phyloP scores from a whole-genome alignment of 2,113 vertebrate genomes.

The Malurus melanocephalus region DNA sequence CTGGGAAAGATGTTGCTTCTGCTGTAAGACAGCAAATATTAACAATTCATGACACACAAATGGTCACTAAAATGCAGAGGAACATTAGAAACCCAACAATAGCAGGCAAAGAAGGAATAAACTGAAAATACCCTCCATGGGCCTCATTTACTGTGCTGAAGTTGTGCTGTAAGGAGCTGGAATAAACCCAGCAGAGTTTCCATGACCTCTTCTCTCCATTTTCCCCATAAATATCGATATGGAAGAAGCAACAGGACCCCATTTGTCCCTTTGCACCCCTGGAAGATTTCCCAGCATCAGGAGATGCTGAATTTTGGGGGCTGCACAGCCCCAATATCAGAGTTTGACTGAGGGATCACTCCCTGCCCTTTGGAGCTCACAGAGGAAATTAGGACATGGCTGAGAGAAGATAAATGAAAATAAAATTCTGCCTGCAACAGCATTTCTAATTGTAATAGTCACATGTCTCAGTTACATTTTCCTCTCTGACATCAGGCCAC shows the following conservation, averaged over 20 bases:
- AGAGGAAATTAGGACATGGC: neutral
- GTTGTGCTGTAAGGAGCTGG: neutral
- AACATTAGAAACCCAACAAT: neutral
- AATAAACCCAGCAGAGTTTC: neutral
- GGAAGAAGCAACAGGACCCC: neutral
- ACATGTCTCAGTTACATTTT: neutral
- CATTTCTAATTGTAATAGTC: neutral
- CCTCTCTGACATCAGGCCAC: neutral
- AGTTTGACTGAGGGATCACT: neutral
- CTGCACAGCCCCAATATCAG: fast-evolving
- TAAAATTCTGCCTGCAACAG: neutral
- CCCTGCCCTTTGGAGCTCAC: neutral
- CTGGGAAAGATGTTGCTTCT: neutral
- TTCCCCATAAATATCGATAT: fast-evolving
- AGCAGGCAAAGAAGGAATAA: neutral
- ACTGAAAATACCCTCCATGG: neutral
- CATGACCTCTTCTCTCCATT: neutral
- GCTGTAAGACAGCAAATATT: neutral
- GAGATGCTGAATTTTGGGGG: neutral
- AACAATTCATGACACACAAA: neutral
- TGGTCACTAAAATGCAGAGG: neutral
- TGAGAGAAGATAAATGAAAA: neutral
- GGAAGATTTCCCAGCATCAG: fast-evolving
- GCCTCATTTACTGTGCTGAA: neutral
- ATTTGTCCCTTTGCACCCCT: fast-evolving